A percentile compares a stretch with the other conserved stretches of the same genome.
Conservation (phyloP, 2,797 vertebrate species). For the Hirundo rustica region DNA sequence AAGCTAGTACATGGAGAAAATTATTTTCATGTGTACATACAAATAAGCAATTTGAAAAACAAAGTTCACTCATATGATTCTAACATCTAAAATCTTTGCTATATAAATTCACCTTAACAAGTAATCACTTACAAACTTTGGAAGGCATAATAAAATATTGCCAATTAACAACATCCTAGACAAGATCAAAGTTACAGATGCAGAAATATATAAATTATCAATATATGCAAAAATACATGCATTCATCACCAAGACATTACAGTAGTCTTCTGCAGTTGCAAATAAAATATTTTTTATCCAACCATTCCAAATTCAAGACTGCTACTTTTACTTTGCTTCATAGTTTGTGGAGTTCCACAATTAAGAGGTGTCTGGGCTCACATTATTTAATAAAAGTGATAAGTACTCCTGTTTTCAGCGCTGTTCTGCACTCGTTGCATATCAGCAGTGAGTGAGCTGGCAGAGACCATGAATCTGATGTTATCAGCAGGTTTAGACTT, state of each 20-base stretch:
- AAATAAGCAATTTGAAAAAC: not conserved
- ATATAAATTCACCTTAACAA: not conserved
- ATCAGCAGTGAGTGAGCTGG: not conserved
- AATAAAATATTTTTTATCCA: not conserved
- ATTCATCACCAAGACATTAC: not conserved
- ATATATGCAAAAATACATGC: not conserved
- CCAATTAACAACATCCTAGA: not conserved
- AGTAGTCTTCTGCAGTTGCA: not conserved
- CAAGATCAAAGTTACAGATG: not conserved
- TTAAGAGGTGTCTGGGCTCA: not conserved
- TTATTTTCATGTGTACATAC: not conserved
- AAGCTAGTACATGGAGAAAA: not conserved
- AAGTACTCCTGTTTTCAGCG: not conserved
- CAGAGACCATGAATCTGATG: not conserved
- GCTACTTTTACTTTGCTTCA: not conserved
- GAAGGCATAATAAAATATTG: not conserved
- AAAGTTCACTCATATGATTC: not conserved
- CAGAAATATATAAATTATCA: not conserved
- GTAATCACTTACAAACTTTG: not conserved
- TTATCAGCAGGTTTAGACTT: not conserved
- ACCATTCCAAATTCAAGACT: not conserved
- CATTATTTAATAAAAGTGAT: not conserved
- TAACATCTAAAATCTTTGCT: not conserved
- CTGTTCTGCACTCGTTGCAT: not conserved
- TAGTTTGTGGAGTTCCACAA: not conserved